phyloP scores from a whole-genome alignment of 2,888 invertebrate species.

The Dugesia japonica region DNA sequence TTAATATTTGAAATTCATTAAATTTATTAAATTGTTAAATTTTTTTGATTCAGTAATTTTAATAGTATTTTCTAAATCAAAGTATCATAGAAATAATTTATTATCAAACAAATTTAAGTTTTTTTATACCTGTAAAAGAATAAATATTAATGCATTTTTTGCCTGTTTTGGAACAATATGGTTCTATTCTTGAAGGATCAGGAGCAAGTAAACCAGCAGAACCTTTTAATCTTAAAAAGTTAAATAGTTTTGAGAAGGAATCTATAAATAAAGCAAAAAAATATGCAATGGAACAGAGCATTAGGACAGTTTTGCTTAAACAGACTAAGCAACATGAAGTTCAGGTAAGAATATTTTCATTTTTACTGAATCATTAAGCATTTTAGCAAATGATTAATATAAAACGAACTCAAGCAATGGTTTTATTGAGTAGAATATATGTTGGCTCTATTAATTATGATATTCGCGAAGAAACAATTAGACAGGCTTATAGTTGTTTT shows the following conservation, averaged over 20 bases:
- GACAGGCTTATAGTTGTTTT: constrained; percentile 86
- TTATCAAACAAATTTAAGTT: no score
- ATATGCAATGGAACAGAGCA: constrained; percentile 99
- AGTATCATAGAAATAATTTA: no score
- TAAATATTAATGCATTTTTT: neutral
- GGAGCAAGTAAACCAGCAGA: constrained; percentile 67
- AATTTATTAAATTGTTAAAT: no score
- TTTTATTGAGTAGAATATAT: constrained; percentile 61
- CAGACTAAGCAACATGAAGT: constrained; percentile 33
- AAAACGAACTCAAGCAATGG: constrained; percentile 30
- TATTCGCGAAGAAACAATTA: constrained; percentile 80
- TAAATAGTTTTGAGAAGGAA: constrained; percentile 72
- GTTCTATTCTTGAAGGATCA: constrained; percentile 62
- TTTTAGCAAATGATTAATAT: constrained; percentile 31
- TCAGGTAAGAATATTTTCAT: constrained; percentile 27
- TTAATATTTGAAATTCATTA: no score
- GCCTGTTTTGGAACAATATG: constrained; percentile 55
- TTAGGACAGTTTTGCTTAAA: constrained; percentile 53
- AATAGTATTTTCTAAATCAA: no score
- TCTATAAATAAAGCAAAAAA: constrained; percentile 84
- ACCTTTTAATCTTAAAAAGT: constrained; percentile 70
- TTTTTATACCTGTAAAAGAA: no score
- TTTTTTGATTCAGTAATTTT: no score
- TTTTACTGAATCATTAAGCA: no score
- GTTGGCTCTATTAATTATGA: constrained; percentile 98